Percentiles rank a stretch among this genome's conserved stretches.
Conservation (phyloP, 2,797 vertebrate species). For the Sebastes flavidus region DNA sequence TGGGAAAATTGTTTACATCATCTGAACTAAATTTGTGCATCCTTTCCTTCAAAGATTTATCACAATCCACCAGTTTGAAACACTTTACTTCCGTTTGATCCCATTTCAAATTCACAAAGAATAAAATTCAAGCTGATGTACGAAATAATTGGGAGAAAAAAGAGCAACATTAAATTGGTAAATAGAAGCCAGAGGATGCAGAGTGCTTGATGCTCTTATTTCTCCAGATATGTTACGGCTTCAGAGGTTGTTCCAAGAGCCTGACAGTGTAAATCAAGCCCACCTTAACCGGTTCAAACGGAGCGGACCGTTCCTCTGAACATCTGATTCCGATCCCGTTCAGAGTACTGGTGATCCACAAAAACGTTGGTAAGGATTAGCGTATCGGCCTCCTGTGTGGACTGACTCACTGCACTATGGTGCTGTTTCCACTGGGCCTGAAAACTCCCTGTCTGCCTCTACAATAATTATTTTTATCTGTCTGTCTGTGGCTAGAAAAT, state of each 20-base stretch:
- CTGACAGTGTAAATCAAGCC: slow-evolving; percentile 59
- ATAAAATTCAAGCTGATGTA: slow-evolving; percentile 19
- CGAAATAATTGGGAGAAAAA: slow-evolving; percentile 37
- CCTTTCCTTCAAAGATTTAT: slow-evolving; percentile 22
- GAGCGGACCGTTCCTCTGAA: slow-evolving; percentile 35
- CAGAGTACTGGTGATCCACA: slow-evolving; percentile 44
- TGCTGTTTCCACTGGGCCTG: slow-evolving; percentile 11
- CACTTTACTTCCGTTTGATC: slow-evolving; percentile 40
- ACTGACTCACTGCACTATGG: slow-evolving; percentile 26
- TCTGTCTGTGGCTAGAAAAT: background rate
- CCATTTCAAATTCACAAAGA: background rate
- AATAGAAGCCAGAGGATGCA: slow-evolving; percentile 48
- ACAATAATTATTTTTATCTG: background rate
- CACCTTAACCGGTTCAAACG: slow-evolving; percentile 57
- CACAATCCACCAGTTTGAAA: slow-evolving; percentile 9
- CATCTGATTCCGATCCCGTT: slow-evolving; percentile 64
- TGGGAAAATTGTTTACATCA: slow-evolving; percentile 6
- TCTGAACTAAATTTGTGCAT: slow-evolving; percentile 38
- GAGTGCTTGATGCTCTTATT: slow-evolving; percentile 5
- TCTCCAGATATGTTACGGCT: slow-evolving; percentile 24
- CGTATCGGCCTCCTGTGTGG: slow-evolving; percentile 62
- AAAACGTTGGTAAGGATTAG: slow-evolving; percentile 73
- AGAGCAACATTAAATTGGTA: slow-evolving; percentile 21
- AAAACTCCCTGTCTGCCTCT: background rate
- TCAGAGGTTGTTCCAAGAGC: slow-evolving; percentile 57